Percentiles rank a stretch among this genome's conserved stretches.
Conservation (phyloP, 1,140 invertebrate species). For the Drosophila leontia region DNA sequence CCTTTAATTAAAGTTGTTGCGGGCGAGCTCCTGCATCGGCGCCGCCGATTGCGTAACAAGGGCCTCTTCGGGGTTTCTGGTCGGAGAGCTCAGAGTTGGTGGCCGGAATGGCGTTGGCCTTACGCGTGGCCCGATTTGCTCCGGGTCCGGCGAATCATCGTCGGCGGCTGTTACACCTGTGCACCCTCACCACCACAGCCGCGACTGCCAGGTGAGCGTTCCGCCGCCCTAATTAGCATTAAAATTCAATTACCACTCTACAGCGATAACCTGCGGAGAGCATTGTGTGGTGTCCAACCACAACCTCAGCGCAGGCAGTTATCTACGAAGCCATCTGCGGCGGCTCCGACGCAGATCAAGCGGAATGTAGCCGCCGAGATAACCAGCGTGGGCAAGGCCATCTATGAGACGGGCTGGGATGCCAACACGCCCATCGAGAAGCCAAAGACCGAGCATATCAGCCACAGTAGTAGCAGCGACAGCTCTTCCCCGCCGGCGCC, state of each 20-base stretch:
- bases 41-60: conserved; percentile 71
- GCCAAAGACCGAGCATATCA: not conserved
- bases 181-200: conserved; percentile 1
- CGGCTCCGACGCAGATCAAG: conserved; percentile 56
- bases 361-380: conserved; percentile 72
- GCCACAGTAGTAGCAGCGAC: not conserved
- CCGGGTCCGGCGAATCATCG: conserved; percentile 29
- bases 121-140: conserved; percentile 45
- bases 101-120: conserved; percentile 54
- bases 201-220: conserved; percentile 42
- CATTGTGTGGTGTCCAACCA: conserved; percentile 10
- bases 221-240: conserved; percentile 38
- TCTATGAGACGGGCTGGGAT: conserved; percentile 68
- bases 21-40: conserved; percentile 66
- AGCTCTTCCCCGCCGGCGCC: not conserved
- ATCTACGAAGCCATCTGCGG: conserved; percentile 5
- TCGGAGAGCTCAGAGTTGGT: not conserved
- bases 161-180: conserved; percentile 43
- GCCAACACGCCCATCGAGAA: conserved; percentile 22
- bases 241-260: conserved; percentile 46
- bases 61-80: conserved; percentile 9
- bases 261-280: conserved; percentile 30
- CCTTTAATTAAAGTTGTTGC: conserved; percentile 26
- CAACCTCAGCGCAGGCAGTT: conserved; percentile 12
- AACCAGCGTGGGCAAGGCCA: conserved; percentile 67